Evolutionary conservation across 2,888 invertebrate genomes (phyloP).

Genomic region (Eilema griseolum): DNA sequence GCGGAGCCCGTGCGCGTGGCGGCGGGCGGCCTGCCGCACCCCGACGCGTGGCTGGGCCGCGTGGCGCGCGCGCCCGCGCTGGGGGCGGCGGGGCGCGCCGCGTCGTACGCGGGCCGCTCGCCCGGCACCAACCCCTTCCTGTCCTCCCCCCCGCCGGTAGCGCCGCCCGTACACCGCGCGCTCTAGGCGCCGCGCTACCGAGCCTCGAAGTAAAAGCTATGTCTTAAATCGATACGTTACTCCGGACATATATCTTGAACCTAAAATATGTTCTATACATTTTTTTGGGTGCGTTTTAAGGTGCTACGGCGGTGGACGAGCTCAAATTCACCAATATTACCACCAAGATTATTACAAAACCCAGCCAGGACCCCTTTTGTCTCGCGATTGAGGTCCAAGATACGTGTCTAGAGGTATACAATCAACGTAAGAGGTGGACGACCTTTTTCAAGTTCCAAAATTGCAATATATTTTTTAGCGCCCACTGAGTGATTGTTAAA

Average conservation of each 20-base stretch:
- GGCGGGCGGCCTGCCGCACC: constrained; percentile 89
- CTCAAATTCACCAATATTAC: too few species aligned
- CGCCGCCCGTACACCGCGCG: constrained; percentile 19
- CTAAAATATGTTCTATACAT: too few species aligned
- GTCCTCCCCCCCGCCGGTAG: constrained; percentile 36
- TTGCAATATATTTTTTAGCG: neutral
- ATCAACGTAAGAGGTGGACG: neutral
- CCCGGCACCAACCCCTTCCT: constrained; percentile 62
- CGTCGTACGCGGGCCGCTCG: constrained; percentile 66
- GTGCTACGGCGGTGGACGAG: too few species aligned
- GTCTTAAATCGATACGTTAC: too few species aligned
- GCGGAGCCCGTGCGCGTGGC: constrained; percentile 49
- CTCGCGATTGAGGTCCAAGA: too few species aligned
- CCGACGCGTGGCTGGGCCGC: constrained; percentile 94
- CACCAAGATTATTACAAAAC: too few species aligned
- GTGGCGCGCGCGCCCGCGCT: constrained; percentile 87
- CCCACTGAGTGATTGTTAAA: neutral
- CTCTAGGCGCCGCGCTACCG: constrained; percentile 30
- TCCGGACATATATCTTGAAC: too few species aligned
- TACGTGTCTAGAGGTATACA: neutral
- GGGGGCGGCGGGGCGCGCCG: constrained; percentile 78
- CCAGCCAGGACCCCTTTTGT: too few species aligned
- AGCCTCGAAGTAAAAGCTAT: too few species aligned
- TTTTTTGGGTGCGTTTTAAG: too few species aligned
- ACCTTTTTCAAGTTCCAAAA: neutral